Evolutionary conservation across 2,113 vertebrate genomes (phyloP), one percentile per base, ranked within the genome.

Genomic region (Isichthys henryi): DNA sequence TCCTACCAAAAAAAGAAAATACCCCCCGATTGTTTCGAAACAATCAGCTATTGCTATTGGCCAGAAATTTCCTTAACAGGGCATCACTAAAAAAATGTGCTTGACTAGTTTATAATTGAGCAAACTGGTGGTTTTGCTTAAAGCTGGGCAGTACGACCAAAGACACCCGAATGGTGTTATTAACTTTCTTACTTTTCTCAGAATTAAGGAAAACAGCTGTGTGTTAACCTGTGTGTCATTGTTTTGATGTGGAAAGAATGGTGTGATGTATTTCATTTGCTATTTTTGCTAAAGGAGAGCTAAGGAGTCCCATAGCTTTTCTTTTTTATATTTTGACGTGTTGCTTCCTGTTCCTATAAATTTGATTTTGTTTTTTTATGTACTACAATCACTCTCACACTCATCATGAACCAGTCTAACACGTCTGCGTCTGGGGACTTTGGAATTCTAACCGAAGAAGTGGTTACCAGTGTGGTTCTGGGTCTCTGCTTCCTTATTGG

Each of bases 401-500:
- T 31, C n/a, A 70, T 8, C 43, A 88, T 88, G 88, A 19, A 9
- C 17, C 88, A n/a, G 46, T 45, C 19, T 31, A 82, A 88, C 70
- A 8, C 13, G 3, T 77, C 46, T 13, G 21, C 13, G 27, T 48
- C 23, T 5, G 35, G 23, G 87, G 46, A 74, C 11, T 27, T 45
- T 31, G 62, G 9, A 27, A 21, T n/a, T n/a, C 46, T 86, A 11
- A 35, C 85, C 49, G 6, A 39, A 17, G 3, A 0, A 9, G n/a
- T 88, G 48, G 48, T 70, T 46, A 31, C 66, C 17, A 88, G 88
- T 27, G 49, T 49, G 17, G 70, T 88, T 21, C 48, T 88, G 88
- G 88, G 48, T 4, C 48, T 88, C 13, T 53, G 70, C 27, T 88
- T 46, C 31, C 27, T 88, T 46, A 21, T 88, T 15, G 88, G 88